Evolutionary conservation across 2,888 invertebrate species (phyloP).

Genomic region (Cantharis rufa): DNA sequence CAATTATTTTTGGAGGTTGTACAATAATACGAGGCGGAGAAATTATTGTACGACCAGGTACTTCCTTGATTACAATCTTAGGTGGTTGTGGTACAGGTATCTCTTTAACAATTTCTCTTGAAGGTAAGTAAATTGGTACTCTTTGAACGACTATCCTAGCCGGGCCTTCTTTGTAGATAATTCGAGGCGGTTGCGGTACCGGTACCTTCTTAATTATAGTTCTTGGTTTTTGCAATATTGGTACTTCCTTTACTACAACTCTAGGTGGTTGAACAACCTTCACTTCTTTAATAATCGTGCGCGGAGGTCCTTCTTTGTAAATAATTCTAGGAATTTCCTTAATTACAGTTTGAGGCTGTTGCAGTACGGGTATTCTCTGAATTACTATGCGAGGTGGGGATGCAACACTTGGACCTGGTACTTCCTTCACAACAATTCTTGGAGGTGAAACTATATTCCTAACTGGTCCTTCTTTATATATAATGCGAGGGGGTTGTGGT

Average conservation of each 20-base stretch:
- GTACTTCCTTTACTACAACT: slow-evolving; percentile 8
- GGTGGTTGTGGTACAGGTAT: background rate
- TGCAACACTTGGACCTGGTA: background rate
- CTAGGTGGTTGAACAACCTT: slow-evolving; percentile 9
- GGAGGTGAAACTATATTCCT: background rate
- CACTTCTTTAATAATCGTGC: slow-evolving; percentile 8
- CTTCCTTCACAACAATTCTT: slow-evolving; percentile 4
- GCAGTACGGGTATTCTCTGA: slow-evolving; percentile 10
- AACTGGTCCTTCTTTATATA: slow-evolving; percentile 14
- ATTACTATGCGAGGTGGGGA: background rate
- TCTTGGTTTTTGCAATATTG: slow-evolving; percentile 6
- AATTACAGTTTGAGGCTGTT: slow-evolving; percentile 5
- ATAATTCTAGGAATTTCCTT: slow-evolving; percentile 18
- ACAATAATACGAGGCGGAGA: background rate
- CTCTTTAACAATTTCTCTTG: background rate
- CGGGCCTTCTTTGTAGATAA: background rate
- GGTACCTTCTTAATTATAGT: slow-evolving; percentile 17
- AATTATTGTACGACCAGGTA: background rate
- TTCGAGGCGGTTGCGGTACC: background rate
- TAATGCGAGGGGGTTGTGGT: slow-evolving; percentile 7
- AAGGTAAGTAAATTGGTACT: background rate
- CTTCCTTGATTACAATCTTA: background rate
- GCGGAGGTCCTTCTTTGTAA: slow-evolving; percentile 7
- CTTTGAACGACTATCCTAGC: background rate
- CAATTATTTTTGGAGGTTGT: background rate